phyloP scores from a whole-genome alignment of 2,113 vertebrate species.

The Cephalopterus ornatus region DNA sequence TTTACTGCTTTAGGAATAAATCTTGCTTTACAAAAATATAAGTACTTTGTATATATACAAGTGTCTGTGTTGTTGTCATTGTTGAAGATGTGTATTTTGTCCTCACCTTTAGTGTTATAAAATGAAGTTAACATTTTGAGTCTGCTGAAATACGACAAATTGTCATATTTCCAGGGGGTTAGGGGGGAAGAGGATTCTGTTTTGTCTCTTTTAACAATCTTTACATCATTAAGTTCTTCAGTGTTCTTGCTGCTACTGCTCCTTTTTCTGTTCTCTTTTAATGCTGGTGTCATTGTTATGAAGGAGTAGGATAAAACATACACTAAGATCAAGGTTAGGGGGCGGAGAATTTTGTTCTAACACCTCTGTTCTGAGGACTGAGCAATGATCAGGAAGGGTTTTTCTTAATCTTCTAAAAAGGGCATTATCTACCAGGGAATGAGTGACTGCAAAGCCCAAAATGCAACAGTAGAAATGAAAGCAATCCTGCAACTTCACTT shows the following conservation, averaged over 20 bases:
- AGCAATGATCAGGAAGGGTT: conserved; percentile 42
- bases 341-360: conserved; percentile 54
- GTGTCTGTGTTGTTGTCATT: background rate
- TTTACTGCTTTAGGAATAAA: background rate
- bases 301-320: conserved; percentile 67
- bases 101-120: background rate
- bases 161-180: background rate
- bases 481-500: background rate
- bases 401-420: conserved; percentile 57
- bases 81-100: background rate
- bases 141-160: conserved; percentile 48
- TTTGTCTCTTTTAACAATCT: conserved; percentile 49
- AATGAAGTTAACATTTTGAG: background rate
- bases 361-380: conserved; percentile 29
- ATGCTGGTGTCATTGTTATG: conserved; percentile 60
- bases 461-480: background rate
- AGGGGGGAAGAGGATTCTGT: background rate
- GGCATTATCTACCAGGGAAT: background rate
- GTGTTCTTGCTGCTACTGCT: conserved; percentile 7
- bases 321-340: conserved; percentile 39
- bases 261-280: conserved; percentile 51
- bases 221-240: conserved; percentile 51
- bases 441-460: background rate
- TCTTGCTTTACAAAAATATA: background rate
- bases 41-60: background rate